phyloP scores from a whole-genome alignment of 1,140 invertebrate genomes.

The Theocolax elegans region DNA sequence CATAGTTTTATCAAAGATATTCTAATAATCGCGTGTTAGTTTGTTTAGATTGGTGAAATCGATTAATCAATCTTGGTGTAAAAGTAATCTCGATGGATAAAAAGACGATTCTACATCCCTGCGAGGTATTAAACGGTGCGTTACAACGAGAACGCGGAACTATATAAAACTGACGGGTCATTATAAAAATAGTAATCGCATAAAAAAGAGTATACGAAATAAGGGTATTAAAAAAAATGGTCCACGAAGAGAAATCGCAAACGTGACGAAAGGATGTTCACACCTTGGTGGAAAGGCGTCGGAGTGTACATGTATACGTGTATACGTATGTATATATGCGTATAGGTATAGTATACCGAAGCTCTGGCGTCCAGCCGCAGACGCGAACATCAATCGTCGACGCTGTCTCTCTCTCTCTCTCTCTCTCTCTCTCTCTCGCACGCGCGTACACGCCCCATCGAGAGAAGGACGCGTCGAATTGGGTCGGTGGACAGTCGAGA shows the following conservation, averaged over 20 bases:
- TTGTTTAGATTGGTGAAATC: too few relatives aligned
- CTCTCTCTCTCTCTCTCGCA: background rate
- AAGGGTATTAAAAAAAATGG: background rate
- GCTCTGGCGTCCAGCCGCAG: constrained; percentile 28
- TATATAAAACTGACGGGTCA: too few relatives aligned
- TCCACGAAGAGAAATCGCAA: background rate
- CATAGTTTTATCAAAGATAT: too few relatives aligned
- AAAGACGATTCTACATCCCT: too few relatives aligned
- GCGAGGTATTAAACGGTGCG: too few relatives aligned
- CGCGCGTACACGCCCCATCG: background rate
- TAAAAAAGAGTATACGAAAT: background rate
- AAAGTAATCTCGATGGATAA: too few relatives aligned
- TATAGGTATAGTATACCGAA: too few relatives aligned
- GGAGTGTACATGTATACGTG: constrained; percentile 36
- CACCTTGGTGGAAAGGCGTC: constrained; percentile 17
- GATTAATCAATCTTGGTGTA: too few relatives aligned
- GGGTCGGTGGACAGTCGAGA: constrained; percentile 31
- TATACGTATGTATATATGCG: too few relatives aligned
- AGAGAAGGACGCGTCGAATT: constrained; percentile 24
- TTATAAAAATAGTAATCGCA: too few relatives aligned
- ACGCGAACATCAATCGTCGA: constrained; percentile 54
- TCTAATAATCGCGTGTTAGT: too few relatives aligned
- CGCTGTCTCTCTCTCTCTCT: constrained; percentile 40
- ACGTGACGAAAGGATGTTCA: constrained; percentile 32
- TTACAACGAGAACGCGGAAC: too few relatives aligned